phyloP scores from a whole-genome alignment of 1,140 invertebrate genomes.

The Dendroctonus ponderosae region DNA sequence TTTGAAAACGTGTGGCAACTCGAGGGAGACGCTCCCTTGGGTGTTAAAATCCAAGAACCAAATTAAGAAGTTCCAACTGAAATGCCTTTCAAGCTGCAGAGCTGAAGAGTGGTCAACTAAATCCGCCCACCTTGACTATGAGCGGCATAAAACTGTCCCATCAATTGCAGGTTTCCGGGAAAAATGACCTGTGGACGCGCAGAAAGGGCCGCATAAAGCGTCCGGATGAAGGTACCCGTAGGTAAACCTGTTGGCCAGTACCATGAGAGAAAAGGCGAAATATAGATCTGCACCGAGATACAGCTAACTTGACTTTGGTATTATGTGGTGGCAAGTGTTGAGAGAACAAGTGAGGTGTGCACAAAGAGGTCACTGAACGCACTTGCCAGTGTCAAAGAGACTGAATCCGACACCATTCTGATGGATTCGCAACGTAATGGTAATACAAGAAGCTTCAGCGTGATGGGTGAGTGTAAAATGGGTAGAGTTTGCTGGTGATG shows the following conservation, averaged over 20 bases:
- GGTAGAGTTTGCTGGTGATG: not conserved
- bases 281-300: slow-evolving; percentile 3
- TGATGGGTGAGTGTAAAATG: slow-evolving; percentile 35
- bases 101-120: too few relatives aligned
- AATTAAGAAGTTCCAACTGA: too few relatives aligned
- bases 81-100: too few relatives aligned
- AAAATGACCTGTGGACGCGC: too few relatives aligned
- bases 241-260: not conserved
- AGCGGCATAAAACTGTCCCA: too few relatives aligned
- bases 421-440: slow-evolving; percentile 22
- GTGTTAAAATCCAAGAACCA: too few relatives aligned
- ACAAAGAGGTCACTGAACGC: slow-evolving; percentile 2
- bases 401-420: not conserved
- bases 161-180: too few relatives aligned
- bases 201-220: too few relatives aligned
- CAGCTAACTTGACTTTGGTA: not conserved
- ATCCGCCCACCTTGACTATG: too few relatives aligned
- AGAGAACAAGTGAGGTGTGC: not conserved
- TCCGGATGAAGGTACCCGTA: too few relatives aligned
- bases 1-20: too few relatives aligned
- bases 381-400: not conserved
- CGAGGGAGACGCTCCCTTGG: too few relatives aligned
- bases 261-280: not conserved
- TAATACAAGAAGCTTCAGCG: slow-evolving; percentile 35
- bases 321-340: slow-evolving; percentile 5